A percentile compares a stretch with the other conserved stretches of the same genome.
Conservation (phyloP, 2,888 invertebrate genomes). For the Prosopocoilus inquinatus region DNA sequence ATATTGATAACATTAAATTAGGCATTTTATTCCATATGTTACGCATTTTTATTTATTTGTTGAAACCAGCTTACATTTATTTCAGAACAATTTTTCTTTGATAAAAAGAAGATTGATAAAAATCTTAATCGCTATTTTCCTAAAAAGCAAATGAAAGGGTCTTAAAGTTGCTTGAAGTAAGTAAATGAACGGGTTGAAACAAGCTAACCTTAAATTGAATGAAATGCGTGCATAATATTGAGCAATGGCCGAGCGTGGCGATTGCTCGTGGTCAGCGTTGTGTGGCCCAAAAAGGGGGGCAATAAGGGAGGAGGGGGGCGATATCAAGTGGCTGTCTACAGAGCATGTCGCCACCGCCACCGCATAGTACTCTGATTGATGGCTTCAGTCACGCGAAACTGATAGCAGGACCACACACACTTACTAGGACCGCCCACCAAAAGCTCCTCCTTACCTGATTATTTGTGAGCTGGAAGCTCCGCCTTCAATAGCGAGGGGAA, state of each 20-base stretch:
- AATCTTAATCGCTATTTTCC: not conserved
- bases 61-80: too few species aligned
- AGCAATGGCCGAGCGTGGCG: conserved; percentile 43
- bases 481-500: conserved; percentile 24
- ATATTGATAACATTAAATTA: too few species aligned
- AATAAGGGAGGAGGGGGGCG: conserved; percentile 33
- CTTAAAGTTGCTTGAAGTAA: conserved; percentile 13
- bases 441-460: conserved; percentile 23
- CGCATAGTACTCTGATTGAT: conserved; percentile 51
- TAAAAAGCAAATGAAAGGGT: not conserved
- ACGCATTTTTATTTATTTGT: too few species aligned
- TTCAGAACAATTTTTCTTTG: not conserved
- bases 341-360: conserved; percentile 53
- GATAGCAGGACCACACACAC: conserved; percentile 46
- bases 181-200: conserved; percentile 16
- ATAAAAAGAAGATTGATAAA: not conserved
- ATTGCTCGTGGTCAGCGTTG: conserved; percentile 39
- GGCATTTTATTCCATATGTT: too few species aligned
- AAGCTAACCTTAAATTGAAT: conserved; percentile 32
- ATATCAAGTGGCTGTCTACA: conserved; percentile 53
- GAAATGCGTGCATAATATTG: conserved; percentile 39
- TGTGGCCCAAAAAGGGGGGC: conserved; percentile 33
- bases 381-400: conserved; percentile 49
- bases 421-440: conserved; percentile 31
- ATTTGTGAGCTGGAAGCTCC: conserved; percentile 24